Base-by-base conservation (phyloP, 92 coral and sea anemone genomes). In the Actinostola sp. region DNA sequence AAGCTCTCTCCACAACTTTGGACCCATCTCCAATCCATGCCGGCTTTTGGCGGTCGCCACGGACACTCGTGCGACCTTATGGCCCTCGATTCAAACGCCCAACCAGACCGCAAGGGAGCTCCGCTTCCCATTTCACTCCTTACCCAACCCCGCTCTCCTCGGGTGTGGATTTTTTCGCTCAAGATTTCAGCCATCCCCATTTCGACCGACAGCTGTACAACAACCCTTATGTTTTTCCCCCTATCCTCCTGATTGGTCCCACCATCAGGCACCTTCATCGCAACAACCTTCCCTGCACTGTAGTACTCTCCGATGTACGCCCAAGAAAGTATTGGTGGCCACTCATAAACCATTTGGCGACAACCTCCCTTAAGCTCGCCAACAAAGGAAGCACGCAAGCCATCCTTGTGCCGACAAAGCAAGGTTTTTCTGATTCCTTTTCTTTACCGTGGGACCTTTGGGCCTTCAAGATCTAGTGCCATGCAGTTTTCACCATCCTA, bases 111-210 rank as follows among this genome's bases (percentile, higher is more conserved):
- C 11, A 10, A 28, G 63, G 71, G 71, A 33, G 8, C 8, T 0
- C 80, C 72, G 20, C 66, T 84, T n/a, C 84, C 77, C 84, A 84
- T 41, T 72, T 78, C 41, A 55, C 89, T 36, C 78, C 84, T 14
- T 63, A 5, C 51, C 84, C 85, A 19, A 51, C 56, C 2, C 89
- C 89, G n/a, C 21, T 39, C 0, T 84, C 89, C 1, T 23, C 57
- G 8, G 84, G 84, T 21, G 76, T 78, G 20, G 50, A 84, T 28
- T 14, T 78, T 21, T 65, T 65, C 6, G 71, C 71, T 16, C 71
- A 65, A 65, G 38, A 65, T 56, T 56, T 30, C 2, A 5, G 25
- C 20, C 0, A 24, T 8, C 3, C 36, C 4, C 2, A 24, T 13
- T 7, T 7, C 14, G 45, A 14, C 45, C 13, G n/a, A 17, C 24